These are phyloP conservation scores for Meteorus sp. DNA, from an alignment of 1,140 invertebrate genomes.

Conservation along the genomic window DNA sequence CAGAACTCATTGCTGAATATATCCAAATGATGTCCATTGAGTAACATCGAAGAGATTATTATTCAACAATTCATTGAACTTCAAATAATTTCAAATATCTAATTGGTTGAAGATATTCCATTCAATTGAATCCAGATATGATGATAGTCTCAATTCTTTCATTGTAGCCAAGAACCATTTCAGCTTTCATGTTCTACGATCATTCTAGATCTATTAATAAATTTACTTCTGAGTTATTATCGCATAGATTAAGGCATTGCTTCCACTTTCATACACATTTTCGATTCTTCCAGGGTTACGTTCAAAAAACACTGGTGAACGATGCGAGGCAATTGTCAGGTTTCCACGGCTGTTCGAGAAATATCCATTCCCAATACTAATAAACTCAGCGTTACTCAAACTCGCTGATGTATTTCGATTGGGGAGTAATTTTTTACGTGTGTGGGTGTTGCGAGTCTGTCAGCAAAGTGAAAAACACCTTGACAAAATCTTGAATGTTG, in stretches of 20 bases:
- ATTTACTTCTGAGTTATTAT: neutral
- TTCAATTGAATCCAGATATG: no score
- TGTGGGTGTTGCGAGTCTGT: constrained; percentile 92
- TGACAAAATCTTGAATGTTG: constrained; percentile 95
- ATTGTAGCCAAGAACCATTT: no score
- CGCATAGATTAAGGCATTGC: no score
- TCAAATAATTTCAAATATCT: neutral
- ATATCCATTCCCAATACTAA: constrained; percentile 96
- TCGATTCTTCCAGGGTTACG: constrained; percentile 75
- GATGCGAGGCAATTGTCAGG: constrained; percentile 94
- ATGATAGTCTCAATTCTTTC: no score
- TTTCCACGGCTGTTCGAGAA: constrained; percentile 94
- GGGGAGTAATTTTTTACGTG: constrained; percentile 88
- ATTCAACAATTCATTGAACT: neutral
- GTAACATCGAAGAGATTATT: no score
- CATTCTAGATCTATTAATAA: neutral
- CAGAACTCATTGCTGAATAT: no score
- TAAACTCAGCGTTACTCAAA: constrained; percentile 95
- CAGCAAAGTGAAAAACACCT: constrained; percentile 95
- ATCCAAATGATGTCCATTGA: neutral
- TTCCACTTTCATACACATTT: constrained; percentile 14
- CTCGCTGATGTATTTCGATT: constrained; percentile 91
- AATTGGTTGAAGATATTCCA: no score
- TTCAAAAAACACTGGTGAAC: constrained; percentile 88
- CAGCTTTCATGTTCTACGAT: neutral